phyloP scores from a whole-genome alignment of 2,113 vertebrate genomes.

The Ammodytes marinus region DNA sequence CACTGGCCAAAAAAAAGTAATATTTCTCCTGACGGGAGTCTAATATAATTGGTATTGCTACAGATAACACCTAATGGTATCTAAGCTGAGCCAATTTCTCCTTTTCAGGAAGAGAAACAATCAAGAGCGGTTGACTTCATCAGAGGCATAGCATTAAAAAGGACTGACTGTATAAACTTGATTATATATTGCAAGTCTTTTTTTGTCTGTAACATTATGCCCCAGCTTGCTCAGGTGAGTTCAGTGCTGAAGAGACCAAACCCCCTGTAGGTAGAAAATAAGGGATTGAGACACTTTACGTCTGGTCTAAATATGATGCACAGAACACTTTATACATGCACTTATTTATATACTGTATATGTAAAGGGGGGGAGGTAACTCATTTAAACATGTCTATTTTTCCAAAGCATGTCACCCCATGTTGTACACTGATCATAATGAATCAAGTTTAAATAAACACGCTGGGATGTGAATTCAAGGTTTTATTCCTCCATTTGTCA shows the following conservation, averaged over 20 bases:
- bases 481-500: constrained; percentile 65
- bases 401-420: neutral
- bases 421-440: constrained; percentile 7
- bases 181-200: no score
- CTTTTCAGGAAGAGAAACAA: constrained; percentile 57
- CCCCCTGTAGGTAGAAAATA: neutral
- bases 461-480: constrained; percentile 20
- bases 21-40: neutral
- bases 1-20: neutral
- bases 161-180: neutral
- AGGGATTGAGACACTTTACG: neutral
- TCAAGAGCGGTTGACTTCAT: constrained; percentile 64
- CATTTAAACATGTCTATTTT: neutral
- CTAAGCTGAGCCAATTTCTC: neutral
- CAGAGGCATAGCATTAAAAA: constrained; percentile 47
- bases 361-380: neutral
- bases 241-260: neutral
- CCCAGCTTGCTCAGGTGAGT: neutral
- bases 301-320: neutral
- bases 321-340: constrained; percentile 35
- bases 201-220: neutral
- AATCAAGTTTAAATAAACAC: constrained; percentile 46
- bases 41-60: neutral
- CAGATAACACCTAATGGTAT: neutral
- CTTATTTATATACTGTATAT: constrained; percentile 27